These are phyloP conservation scores for Nannoperca australis DNA, from an alignment of 2,797 vertebrate genomes.

Conservation along the genomic window DNA sequence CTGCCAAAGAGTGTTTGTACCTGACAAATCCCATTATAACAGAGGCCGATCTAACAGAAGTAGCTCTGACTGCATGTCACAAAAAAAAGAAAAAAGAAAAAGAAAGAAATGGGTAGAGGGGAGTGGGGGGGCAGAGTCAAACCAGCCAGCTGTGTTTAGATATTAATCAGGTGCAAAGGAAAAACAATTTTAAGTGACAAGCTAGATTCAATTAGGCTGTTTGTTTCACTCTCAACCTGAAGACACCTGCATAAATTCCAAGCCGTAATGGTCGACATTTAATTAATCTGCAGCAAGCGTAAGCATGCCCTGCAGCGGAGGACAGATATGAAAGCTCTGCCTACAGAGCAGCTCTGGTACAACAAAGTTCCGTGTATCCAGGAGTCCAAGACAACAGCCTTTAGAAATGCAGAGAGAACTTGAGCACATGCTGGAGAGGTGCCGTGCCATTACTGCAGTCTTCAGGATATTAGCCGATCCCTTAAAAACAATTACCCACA, in stretches of 20 bases:
- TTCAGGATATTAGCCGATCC: constrained; percentile 36
- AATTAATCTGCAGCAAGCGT: constrained; percentile 58
- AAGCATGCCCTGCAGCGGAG: constrained; percentile 22
- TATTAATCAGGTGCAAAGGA: constrained; percentile 11
- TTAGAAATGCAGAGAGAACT: constrained; percentile 56
- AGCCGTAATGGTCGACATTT: constrained; percentile 42
- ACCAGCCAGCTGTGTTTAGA: constrained; percentile 19
- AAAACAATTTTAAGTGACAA: constrained; percentile 21
- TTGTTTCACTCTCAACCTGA: constrained; percentile 42
- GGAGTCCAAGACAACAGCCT: constrained; percentile 24
- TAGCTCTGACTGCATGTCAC: constrained; percentile 7
- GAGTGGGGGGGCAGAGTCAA: background rate
- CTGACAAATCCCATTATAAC: constrained; percentile 36
- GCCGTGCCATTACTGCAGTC: constrained; percentile 39
- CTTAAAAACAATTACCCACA: constrained; percentile 70
- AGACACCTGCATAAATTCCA: constrained; percentile 36
- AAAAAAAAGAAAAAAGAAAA: background rate
- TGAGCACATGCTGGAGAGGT: constrained; percentile 36
- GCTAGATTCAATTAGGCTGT: constrained; percentile 46
- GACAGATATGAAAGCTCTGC: constrained; percentile 21
- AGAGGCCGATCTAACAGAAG: background rate
- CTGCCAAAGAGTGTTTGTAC: constrained; percentile 25
- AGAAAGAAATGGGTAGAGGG: no score
- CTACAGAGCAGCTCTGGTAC: background rate
- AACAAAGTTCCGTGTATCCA: constrained; percentile 24